A percentile compares a stretch with the other conserved stretches of the same genome.
phyloP scores from a whole-genome alignment of 2,888 invertebrate genomes.

The Orgyia antiqua region DNA sequence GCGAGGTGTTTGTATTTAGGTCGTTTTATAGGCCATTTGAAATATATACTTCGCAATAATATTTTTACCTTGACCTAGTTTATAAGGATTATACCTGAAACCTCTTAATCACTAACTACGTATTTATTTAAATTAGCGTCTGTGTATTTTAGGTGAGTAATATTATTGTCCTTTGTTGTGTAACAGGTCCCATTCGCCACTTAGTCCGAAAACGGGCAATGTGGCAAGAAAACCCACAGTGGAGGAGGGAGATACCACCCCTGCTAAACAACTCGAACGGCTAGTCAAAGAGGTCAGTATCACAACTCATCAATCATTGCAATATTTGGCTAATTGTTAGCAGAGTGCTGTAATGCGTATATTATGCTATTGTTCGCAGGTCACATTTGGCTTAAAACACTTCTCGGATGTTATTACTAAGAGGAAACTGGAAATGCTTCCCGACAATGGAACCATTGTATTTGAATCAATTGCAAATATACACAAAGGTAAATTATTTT shows the following conservation, averaged over 20 bases:
- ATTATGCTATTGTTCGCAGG: conserved; percentile 40
- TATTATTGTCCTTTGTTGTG: too few relatives aligned
- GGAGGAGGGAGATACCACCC: conserved; percentile 79
- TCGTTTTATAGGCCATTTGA: too few relatives aligned
- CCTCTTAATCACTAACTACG: too few relatives aligned
- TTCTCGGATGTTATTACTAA: conserved; percentile 95
- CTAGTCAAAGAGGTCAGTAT: conserved; percentile 82
- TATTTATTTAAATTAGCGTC: too few relatives aligned
- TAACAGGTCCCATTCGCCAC: conserved; percentile 80
- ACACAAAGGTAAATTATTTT: conserved; percentile 78
- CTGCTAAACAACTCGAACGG: conserved; percentile 84
- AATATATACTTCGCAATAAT: too few relatives aligned
- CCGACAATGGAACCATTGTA: conserved; percentile 95
- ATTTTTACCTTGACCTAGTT: too few relatives aligned
- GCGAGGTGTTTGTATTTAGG: too few relatives aligned
- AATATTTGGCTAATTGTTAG: too few relatives aligned
- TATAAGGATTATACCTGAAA: too few relatives aligned
- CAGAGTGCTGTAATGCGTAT: too few relatives aligned
- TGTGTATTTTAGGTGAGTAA: too few relatives aligned
- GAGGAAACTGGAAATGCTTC: conserved; percentile 94
- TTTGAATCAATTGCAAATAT: conserved; percentile 94
- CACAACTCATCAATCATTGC: too few relatives aligned
- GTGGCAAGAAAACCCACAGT: conserved; percentile 72
- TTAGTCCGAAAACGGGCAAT: conserved; percentile 78
- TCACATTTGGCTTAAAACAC: conserved; percentile 83